Base-by-base conservation (phyloP, 37 sponge, comb jelly and placozoan species). In the Cladorhizidae sp. region DNA sequence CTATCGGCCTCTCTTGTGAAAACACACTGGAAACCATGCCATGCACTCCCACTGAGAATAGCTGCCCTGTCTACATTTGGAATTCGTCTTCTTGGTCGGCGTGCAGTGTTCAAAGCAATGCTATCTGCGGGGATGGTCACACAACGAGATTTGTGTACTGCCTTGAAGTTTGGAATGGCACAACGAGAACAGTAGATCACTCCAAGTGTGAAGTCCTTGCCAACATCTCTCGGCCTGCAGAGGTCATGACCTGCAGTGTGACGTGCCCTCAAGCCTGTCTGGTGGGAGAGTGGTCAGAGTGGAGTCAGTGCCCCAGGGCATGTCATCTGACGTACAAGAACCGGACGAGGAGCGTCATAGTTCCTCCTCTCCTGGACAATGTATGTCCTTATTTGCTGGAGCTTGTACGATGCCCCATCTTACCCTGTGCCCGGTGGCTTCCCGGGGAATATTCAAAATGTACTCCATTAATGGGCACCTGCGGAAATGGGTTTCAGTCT, bases 11-110 rank as follows among this genome's bases (percentile, higher is more conserved):
- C 22, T 23, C 38, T 1, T 63, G 52, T 41, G 33, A 0, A 12
- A 14, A 40, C 26, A 29, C 64, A 43, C 64, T 42, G 26, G 74
- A 82, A 62, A 52, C 62, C 0, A n/a, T 22, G 32, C 6, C 38
- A 1, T 73, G 83, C 42, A 1, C 26, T 15, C 26, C 14, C 51
- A 14, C 54, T 21, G 22, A 52, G 22, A 28, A 31, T 9, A 67
- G 64, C 2, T 84, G 85, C 50, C 85, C 70, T 1, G n/a, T 23
- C 6, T 70, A 71, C 70, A 25, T 22, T 42, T 84, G 85, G 85
- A 43, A 71, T 5, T 67, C 78, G 1, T 76, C 78, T 3, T 70
- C 23, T 21, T 84, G 85, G 85, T 78, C 78, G 14, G 37, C 40
- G 6, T 84, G 85, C 62, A 11, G 3, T 0, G 21, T 57, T 22